Evolutionary conservation across 2,888 invertebrate genomes (phyloP).

Genomic region (Tortricodes alternella): DNA sequence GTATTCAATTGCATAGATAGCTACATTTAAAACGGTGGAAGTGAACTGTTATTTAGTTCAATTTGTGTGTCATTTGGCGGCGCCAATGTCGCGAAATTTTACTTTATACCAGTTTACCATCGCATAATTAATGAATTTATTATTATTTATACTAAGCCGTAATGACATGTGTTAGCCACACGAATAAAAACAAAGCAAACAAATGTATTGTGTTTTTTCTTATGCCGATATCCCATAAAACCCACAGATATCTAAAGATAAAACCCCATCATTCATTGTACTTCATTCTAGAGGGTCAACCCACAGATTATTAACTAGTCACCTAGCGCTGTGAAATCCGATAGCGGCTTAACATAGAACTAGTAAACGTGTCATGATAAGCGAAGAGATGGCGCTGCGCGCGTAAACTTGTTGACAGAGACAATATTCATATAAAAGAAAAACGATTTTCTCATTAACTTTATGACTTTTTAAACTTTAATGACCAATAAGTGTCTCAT

Average conservation of each 20-base stretch:
- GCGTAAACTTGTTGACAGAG: no score
- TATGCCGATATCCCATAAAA: not conserved
- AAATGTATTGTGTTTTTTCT: not conserved
- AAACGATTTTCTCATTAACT: no score
- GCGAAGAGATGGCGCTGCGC: no score
- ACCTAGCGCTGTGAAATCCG: no score
- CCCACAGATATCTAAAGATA: not conserved
- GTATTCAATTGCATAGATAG: slow-evolving; percentile 2
- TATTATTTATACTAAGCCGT: slow-evolving; percentile 25
- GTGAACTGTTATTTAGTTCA: not conserved
- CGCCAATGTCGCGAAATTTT: not conserved
- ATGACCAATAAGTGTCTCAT: no score
- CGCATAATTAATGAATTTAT: not conserved
- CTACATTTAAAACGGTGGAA: not conserved
- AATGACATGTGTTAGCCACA: slow-evolving; percentile 30
- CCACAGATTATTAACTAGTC: no score
- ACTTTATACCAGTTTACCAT: not conserved
- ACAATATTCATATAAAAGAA: no score
- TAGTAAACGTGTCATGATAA: no score
- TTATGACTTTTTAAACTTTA: no score
- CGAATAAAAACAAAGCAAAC: slow-evolving; percentile 22
- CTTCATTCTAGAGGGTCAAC: no score
- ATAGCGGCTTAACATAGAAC: no score
- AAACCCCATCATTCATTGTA: no score
- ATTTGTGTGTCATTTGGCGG: not conserved